phyloP scores from a whole-genome alignment of 1,140 invertebrate species.

The Bombyx mandarina region DNA sequence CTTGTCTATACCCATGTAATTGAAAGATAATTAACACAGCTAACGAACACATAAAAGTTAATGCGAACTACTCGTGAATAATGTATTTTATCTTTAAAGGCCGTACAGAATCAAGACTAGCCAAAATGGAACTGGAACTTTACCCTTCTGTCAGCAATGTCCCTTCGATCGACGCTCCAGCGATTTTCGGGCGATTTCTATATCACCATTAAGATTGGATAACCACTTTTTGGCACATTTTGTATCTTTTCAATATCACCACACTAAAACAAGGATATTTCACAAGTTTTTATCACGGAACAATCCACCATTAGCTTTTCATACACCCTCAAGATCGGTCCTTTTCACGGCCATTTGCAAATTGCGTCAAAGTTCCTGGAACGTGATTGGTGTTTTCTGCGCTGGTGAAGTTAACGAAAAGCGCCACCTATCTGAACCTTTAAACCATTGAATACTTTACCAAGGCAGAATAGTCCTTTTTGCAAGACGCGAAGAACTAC shows the following conservation, averaged over 20 bases:
- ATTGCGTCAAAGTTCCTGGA: conserved; percentile 66
- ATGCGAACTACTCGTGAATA: conserved; percentile 1
- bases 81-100: too few relatives aligned
- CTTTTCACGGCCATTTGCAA: conserved; percentile 72
- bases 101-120: conserved; percentile 2
- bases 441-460: conserved; percentile 28
- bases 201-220: conserved; percentile 70
- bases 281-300: conserved; percentile 62
- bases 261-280: conserved; percentile 56
- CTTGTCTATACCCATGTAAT: conserved; percentile 16
- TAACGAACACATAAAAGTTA: too few relatives aligned
- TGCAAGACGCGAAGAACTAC: conserved; percentile 6
- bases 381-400: conserved; percentile 59
- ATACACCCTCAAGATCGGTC: conserved; percentile 65
- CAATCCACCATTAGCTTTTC: conserved; percentile 64
- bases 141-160: conserved; percentile 67
- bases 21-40: too few relatives aligned
- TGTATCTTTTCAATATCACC: conserved; percentile 55
- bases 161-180: conserved; percentile 56
- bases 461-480: conserved; percentile 26
- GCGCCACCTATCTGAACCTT: conserved; percentile 36
- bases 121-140: conserved; percentile 48
- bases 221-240: conserved; percentile 70
- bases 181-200: conserved; percentile 58
- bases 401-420: conserved; percentile 40